Conservation (phyloP, 1,140 invertebrate species). For the Musca vetustissima region DNA sequence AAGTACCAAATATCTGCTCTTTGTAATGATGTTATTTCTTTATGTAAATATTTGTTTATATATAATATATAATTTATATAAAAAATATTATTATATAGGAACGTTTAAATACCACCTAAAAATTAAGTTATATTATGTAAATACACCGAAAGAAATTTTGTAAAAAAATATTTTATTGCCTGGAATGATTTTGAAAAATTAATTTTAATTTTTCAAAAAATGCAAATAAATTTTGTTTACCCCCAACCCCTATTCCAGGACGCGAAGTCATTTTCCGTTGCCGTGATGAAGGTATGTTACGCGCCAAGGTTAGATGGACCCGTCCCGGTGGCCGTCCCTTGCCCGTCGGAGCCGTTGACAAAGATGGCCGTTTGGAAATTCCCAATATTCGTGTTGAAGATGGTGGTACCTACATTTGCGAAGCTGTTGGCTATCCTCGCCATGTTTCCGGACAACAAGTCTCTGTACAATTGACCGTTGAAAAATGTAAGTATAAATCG, state of each 20-base stretch:
- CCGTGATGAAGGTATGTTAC: conserved; percentile 78
- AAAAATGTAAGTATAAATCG: conserved; percentile 68
- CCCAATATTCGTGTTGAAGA: conserved; percentile 79
- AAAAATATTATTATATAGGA: neutral
- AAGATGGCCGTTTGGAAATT: conserved; percentile 80
- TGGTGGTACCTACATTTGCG: conserved; percentile 79
- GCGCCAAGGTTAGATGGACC: conserved; percentile 76
- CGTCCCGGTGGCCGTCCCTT: conserved; percentile 70
- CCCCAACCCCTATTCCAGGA: conserved; percentile 58
- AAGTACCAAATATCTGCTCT: too few relatives aligned
- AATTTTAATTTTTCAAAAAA: neutral
- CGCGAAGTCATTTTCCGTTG: conserved; percentile 90
- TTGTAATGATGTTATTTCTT: too few relatives aligned
- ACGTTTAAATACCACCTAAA: conserved; percentile 2
- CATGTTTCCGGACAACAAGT: conserved; percentile 60
- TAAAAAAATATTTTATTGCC: neutral
- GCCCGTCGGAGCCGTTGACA: conserved; percentile 70
- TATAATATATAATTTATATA: too few relatives aligned
- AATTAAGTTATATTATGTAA: neutral
- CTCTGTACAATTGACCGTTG: conserved; percentile 68
- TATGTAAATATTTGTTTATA: too few relatives aligned
- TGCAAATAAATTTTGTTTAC: neutral
- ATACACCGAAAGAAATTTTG: conserved; percentile 10
- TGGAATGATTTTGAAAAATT: conserved; percentile 10
- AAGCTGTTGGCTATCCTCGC: conserved; percentile 66